Conservation (phyloP, 2,888 invertebrate species). For the Hypercompe scribonia region DNA sequence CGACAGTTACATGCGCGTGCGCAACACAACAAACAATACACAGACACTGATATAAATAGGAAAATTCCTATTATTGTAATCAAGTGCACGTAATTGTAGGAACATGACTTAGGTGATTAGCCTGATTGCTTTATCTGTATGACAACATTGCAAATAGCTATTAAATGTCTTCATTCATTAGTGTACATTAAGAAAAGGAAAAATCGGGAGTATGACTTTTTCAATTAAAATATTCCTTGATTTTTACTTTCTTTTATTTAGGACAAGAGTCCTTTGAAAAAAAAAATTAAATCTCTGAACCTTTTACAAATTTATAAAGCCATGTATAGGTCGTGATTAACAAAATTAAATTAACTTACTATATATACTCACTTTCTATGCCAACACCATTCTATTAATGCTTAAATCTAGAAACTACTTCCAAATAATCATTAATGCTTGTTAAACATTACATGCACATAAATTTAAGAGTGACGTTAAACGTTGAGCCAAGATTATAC, state of each 20-base stretch:
- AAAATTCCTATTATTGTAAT: slow-evolving; percentile 80
- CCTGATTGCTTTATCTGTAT: slow-evolving; percentile 71
- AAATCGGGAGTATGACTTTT: slow-evolving; percentile 73
- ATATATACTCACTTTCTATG: background rate
- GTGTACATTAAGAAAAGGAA: slow-evolving; percentile 72
- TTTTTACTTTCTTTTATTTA: too few relatives aligned
- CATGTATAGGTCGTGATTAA: background rate
- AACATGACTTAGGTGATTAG: slow-evolving; percentile 69
- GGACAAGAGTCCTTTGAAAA: background rate
- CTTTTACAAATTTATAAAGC: too few relatives aligned
- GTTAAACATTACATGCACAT: background rate
- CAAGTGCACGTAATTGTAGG: slow-evolving; percentile 64
- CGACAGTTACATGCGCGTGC: slow-evolving; percentile 65
- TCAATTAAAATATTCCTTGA: slow-evolving; percentile 70
- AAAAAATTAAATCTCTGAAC: background rate
- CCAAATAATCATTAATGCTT: background rate
- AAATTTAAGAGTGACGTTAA: background rate
- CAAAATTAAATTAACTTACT: background rate
- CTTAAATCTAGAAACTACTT: background rate
- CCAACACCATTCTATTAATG: background rate
- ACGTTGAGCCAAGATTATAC: background rate
- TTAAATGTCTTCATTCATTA: slow-evolving; percentile 73
- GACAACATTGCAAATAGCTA: slow-evolving; percentile 74
- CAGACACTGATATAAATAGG: slow-evolving; percentile 74
- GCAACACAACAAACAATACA: slow-evolving; percentile 55